phyloP scores from a whole-genome alignment of 2,797 vertebrate species.

The Sus cebifrons region DNA sequence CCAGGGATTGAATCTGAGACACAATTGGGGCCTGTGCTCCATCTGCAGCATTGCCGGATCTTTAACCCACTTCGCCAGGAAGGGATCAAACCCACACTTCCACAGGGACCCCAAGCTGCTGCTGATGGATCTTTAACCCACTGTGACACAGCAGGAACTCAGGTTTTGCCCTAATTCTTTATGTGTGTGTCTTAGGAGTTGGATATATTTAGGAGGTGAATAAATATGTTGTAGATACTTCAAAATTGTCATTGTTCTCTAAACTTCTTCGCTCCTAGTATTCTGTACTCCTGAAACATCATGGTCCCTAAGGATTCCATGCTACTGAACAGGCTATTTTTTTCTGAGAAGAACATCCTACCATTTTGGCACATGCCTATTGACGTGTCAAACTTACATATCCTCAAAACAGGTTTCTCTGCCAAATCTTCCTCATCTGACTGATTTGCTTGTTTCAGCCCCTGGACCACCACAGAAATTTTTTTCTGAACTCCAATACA shows the following conservation, averaged over 20 bases:
- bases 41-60: too few relatives aligned
- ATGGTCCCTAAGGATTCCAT: neutral
- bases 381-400: neutral
- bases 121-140: too few relatives aligned
- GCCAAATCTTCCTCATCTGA: neutral
- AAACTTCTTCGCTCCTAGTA: neutral
- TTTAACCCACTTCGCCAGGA: too few relatives aligned
- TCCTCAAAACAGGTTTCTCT: neutral
- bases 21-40: too few relatives aligned
- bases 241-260: neutral
- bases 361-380: neutral
- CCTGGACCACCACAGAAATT: neutral
- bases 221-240: neutral
- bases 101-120: too few relatives aligned
- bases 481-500: neutral
- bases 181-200: neutral
- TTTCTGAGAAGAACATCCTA: neutral
- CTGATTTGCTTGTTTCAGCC: neutral
- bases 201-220: neutral
- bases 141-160: too few relatives aligned
- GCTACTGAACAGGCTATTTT: neutral
- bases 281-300: neutral
- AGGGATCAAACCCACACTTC: too few relatives aligned
- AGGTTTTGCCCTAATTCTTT: neutral
- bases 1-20: too few relatives aligned